These are phyloP conservation scores for Oncorhynchus mykiss DNA, from an alignment of 2,113 vertebrate species.

Conservation along the genomic window DNA sequence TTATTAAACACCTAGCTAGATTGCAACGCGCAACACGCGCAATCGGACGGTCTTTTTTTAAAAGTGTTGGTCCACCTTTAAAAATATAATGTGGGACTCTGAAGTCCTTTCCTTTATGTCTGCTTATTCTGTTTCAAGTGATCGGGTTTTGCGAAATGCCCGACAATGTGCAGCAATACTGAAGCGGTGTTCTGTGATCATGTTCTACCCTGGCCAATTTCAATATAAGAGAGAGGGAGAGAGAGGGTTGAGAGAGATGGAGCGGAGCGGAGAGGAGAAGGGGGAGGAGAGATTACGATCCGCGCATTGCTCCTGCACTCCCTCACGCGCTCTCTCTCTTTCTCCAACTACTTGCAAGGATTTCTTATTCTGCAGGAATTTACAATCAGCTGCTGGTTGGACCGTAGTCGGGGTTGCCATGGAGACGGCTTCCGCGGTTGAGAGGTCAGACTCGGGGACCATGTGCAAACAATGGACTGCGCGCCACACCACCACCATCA, in stretches of 20 bases:
- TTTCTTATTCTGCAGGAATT: slow-evolving; percentile 77
- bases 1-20: slow-evolving; percentile 48
- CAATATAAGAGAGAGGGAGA: slow-evolving; percentile 74
- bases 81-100: slow-evolving; percentile 40
- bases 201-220: slow-evolving; percentile 73
- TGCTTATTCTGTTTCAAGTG: slow-evolving; percentile 61
- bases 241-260: slow-evolving; percentile 78
- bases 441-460: slow-evolving; percentile 81
- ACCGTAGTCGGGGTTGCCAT: slow-evolving; percentile 76
- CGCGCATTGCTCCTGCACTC: slow-evolving; percentile 80
- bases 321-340: slow-evolving; percentile 58
- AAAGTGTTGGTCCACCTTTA: slow-evolving; percentile 41
- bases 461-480: slow-evolving; percentile 81
- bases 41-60: slow-evolving; percentile 37
- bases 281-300: slow-evolving; percentile 85
- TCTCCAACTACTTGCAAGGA: slow-evolving; percentile 50
- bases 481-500: slow-evolving; percentile 45
- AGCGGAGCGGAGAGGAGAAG: slow-evolving; percentile 78
- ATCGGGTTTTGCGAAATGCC: slow-evolving; percentile 55
- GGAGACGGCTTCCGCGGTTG: slow-evolving; percentile 85
- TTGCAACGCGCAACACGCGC: slow-evolving; percentile 41
- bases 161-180: slow-evolving; percentile 60
- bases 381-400: slow-evolving; percentile 81
- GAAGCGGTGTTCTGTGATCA: slow-evolving; percentile 71
- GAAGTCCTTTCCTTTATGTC: slow-evolving; percentile 33